Evolutionary conservation across 2,888 invertebrate genomes (phyloP).

Genomic region (Apomyelois bistriatella): DNA sequence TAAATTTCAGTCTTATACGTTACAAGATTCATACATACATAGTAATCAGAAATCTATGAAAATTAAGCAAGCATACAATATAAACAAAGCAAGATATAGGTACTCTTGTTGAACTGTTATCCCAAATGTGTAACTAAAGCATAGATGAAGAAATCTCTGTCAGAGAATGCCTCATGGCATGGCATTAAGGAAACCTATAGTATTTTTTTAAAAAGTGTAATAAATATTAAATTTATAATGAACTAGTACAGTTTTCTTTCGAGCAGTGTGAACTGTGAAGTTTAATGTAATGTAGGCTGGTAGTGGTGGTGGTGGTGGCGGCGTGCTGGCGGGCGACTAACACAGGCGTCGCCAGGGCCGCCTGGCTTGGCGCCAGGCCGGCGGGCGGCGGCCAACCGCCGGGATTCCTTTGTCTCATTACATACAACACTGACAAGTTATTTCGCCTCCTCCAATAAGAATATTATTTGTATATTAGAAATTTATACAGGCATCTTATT

Average conservation of each 20-base stretch:
- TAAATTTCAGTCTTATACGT: too few species aligned
- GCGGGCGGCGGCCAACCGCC: constrained; percentile 73
- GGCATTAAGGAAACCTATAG: too few species aligned
- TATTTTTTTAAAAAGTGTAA: too few species aligned
- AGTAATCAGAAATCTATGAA: too few species aligned
- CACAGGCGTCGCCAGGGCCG: constrained; percentile 74
- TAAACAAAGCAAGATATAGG: too few species aligned
- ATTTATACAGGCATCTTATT: background rate
- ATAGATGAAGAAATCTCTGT: too few species aligned
- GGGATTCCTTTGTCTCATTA: constrained; percentile 80
- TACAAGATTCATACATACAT: too few species aligned
- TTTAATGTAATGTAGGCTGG: constrained; percentile 37
- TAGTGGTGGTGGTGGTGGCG: constrained; percentile 23
- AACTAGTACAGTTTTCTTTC: constrained; percentile 1
- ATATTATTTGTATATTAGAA: background rate
- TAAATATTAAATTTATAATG: too few species aligned
- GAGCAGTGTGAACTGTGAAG: constrained; percentile 9
- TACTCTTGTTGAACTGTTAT: too few species aligned
- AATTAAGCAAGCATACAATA: too few species aligned
- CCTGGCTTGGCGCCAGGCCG: constrained; percentile 78
- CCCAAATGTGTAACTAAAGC: too few species aligned
- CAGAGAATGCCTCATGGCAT: too few species aligned
- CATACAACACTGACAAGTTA: constrained; percentile 48
- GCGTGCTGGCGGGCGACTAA: constrained; percentile 58
- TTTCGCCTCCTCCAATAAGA: constrained; percentile 20